Percentiles rank a stretch among this genome's conserved stretches.
These are phyloP conservation scores for Lethrus apterus DNA, from an alignment of 1,140 invertebrate genomes.

Conservation along the genomic window DNA sequence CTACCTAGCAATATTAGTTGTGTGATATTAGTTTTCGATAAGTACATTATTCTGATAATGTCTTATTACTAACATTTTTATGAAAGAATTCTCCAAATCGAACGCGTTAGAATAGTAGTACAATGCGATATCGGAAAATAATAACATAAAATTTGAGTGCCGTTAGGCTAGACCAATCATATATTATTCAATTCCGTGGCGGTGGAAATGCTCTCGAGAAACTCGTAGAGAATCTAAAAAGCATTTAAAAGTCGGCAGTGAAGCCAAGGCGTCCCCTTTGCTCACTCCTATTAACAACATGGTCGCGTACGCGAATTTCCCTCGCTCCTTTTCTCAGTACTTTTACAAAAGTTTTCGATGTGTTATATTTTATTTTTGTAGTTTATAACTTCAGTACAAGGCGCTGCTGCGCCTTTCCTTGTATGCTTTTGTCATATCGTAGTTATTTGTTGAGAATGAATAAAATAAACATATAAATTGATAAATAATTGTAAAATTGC, in stretches of 20 bases:
- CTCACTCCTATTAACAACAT: constrained; percentile 10
- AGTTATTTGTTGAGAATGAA: too few species aligned
- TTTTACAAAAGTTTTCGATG: constrained; percentile 13
- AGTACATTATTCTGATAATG: too few species aligned
- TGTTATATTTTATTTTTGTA: constrained; percentile 14
- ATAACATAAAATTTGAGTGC: constrained; percentile 12
- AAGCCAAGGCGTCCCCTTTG: constrained; percentile 10
- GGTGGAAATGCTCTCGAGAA: constrained; percentile 7
- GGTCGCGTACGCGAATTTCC: constrained; percentile 14
- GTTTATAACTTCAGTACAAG: constrained; percentile 10
- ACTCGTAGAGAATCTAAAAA: constrained; percentile 11
- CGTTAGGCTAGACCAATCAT: constrained; percentile 1
- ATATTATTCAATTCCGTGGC: constrained; percentile 12
- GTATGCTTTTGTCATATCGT: too few species aligned
- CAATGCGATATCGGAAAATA: too few species aligned
- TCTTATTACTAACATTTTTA: too few species aligned
- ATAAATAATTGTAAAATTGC: too few species aligned
- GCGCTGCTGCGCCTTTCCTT: too few species aligned
- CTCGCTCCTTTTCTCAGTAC: constrained; percentile 9
- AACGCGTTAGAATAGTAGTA: too few species aligned
- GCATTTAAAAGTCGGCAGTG: constrained; percentile 9
- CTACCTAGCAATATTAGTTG: too few species aligned
- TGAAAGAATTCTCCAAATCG: too few species aligned
- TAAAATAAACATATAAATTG: too few species aligned
- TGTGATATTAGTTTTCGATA: too few species aligned